Percentiles rank a stretch among this genome's conserved stretches.
These are phyloP conservation scores for Hippoglossus hippoglossus DNA, from an alignment of 2,797 vertebrate species.

Conservation along the genomic window DNA sequence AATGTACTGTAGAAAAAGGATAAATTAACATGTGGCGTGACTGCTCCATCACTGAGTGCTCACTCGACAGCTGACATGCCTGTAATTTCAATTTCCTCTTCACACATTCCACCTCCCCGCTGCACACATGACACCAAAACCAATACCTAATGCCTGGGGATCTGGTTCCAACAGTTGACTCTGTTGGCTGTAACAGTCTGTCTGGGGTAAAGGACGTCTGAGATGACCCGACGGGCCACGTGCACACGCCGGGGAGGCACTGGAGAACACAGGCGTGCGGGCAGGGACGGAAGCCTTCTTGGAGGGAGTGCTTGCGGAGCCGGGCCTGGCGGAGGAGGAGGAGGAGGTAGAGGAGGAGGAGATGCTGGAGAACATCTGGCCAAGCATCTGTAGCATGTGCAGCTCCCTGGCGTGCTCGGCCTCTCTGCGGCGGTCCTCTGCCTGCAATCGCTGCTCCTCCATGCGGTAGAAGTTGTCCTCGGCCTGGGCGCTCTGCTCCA, in stretches of 20 bases:
- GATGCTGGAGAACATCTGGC: slow-evolving; percentile 91
- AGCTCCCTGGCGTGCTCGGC: slow-evolving; percentile 89
- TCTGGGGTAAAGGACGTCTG: slow-evolving; percentile 60
- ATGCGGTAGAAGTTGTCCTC: slow-evolving; percentile 92
- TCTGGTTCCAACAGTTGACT: slow-evolving; percentile 60
- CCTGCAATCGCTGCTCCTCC: slow-evolving; percentile 90
- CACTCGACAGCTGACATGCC: slow-evolving; percentile 24
- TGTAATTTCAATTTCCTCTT: slow-evolving; percentile 31
- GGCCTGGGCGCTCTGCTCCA: slow-evolving; percentile 91
- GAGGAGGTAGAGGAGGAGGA: slow-evolving; percentile 56
- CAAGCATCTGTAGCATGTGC: slow-evolving; percentile 93
- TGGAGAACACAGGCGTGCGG: slow-evolving; percentile 71
- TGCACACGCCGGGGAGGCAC: slow-evolving; percentile 66
- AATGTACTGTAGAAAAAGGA: background rate
- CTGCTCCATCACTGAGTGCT: slow-evolving; percentile 16
- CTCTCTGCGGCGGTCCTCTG: slow-evolving; percentile 90
- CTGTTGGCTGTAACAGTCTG: slow-evolving; percentile 66
- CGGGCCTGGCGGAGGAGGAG: slow-evolving; percentile 62
- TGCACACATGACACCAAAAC: slow-evolving; percentile 41
- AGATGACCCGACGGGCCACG: slow-evolving; percentile 78
- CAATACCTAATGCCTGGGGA: slow-evolving; percentile 73
- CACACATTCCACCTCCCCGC: slow-evolving; percentile 34
- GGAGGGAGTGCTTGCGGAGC: slow-evolving; percentile 71
- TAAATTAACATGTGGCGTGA: background rate
- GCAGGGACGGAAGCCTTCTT: slow-evolving; percentile 28